phyloP scores from a whole-genome alignment of 2,113 vertebrate genomes.

The Triplophysa tibetana region DNA sequence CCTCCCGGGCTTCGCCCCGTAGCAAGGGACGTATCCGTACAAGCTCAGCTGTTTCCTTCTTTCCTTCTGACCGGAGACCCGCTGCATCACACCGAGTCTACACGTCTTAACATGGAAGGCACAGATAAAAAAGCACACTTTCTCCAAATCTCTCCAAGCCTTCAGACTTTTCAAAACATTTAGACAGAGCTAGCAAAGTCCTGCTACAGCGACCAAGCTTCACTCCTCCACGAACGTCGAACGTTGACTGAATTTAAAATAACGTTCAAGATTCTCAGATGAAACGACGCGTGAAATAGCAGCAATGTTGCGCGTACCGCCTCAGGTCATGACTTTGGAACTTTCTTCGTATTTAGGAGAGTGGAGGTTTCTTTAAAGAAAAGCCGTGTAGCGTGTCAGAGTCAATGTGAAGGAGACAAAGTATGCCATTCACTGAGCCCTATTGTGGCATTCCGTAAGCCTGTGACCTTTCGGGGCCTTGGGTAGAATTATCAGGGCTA shows the following conservation, averaged over 20 bases:
- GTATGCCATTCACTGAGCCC: slow-evolving; percentile 13
- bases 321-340: slow-evolving; percentile 54
- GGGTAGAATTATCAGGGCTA: background rate
- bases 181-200: slow-evolving; percentile 2
- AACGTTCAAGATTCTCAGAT: slow-evolving; percentile 34
- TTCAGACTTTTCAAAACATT: slow-evolving; percentile 17
- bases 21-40: background rate
- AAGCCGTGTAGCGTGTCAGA: background rate
- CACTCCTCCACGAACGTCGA: background rate
- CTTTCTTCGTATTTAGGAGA: background rate
- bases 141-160: slow-evolving; percentile 49
- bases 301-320: background rate
- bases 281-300: background rate
- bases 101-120: slow-evolving; percentile 64
- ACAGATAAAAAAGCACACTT: slow-evolving; percentile 66
- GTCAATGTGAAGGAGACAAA: background rate
- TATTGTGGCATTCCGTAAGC: slow-evolving; percentile 21
- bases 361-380: slow-evolving; percentile 17
- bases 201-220: slow-evolving; percentile 35
- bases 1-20: slow-evolving; percentile 45
- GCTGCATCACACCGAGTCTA: background rate
- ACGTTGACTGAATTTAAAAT: slow-evolving; percentile 25
- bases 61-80: slow-evolving; percentile 32
- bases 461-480: slow-evolving; percentile 7
- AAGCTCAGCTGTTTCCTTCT: background rate